These are phyloP conservation scores for Probosciger aterrimus DNA, from an alignment of 2,113 vertebrate species.

Conservation along the genomic window DNA sequence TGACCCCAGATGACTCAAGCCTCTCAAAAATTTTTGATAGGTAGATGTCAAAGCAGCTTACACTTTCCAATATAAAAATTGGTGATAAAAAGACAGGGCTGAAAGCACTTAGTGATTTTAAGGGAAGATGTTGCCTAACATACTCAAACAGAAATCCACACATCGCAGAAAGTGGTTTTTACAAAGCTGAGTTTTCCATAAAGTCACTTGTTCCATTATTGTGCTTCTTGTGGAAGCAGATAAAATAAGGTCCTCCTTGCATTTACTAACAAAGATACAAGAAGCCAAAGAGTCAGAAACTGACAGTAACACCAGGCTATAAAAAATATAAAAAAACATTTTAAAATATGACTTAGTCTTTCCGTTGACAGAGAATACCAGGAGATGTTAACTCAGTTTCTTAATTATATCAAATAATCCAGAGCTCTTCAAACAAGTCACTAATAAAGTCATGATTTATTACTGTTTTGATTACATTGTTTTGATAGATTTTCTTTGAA, in stretches of 20 bases:
- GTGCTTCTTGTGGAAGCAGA: background rate
- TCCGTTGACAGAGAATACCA: background rate
- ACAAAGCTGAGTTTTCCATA: background rate
- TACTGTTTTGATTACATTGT: background rate
- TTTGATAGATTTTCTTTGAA: background rate
- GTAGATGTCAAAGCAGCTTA: conserved; percentile 24
- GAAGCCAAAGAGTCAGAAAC: background rate
- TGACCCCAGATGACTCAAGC: background rate
- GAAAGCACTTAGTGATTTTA: background rate
- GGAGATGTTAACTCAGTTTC: background rate
- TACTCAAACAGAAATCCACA: background rate
- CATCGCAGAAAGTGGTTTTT: background rate
- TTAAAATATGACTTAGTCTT: background rate
- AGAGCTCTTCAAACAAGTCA: background rate
- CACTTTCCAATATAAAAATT: background rate
- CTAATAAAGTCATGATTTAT: background rate
- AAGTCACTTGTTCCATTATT: background rate
- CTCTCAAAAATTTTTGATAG: background rate
- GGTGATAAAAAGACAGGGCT: background rate
- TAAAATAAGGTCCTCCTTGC: background rate
- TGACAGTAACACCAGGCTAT: background rate
- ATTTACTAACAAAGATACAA: background rate
- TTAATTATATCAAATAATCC: background rate
- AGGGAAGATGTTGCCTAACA: background rate
- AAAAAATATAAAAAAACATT: background rate